Base-by-base conservation (phyloP, 53 echinoderm and acorn worm species). In the Paracentrotus lividus region DNA sequence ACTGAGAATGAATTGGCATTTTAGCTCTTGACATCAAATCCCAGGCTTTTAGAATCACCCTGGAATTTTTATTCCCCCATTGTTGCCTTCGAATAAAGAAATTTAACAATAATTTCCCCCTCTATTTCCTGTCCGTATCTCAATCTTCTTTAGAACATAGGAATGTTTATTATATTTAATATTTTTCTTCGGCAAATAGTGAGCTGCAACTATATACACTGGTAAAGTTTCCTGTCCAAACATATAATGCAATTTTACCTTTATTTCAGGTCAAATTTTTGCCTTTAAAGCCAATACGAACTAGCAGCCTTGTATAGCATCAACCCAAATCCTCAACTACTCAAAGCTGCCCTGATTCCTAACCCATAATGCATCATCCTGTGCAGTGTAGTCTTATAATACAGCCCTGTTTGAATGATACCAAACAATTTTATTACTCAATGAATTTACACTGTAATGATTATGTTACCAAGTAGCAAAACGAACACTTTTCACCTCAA, bases 131-230 rank as follows among this genome's bases (percentile, higher is more conserved):
- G 72, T 40, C 72, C n/a, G 21, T 6, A 38, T 72, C 38, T 9
- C 21, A 3, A 64, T 18, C 49, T 23, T 42, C 24, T 81, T 45
- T 81, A 9, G 81, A 81, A 81, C 81, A 21, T 24, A 81, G 26
- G 81, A 45, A 81, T 81, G 76, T 36, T 76, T n/a, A n/a, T 14
- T 38, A 42, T 76, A 76, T 76, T 76, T 8, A 81, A 47, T 81
- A 9, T 47, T n/a, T 23, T 27, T 47, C 47, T 47, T 13, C 24
- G 24, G 49, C 81, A 44, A 81, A 81, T 23, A 76, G 36, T 40
- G 40, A 42, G 76, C 5, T 42, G 20, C 34, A 6, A 72, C 34
- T 66, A 31, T 67, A 9, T 15, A 36, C 72, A 36, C 10, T 3
- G 20, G 15, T 38, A 72, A 33, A 72, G 4, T 38, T 76, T 18